Conservation (phyloP, 2,888 invertebrate species). For the Pseudococcus jackbeardsleyi region DNA sequence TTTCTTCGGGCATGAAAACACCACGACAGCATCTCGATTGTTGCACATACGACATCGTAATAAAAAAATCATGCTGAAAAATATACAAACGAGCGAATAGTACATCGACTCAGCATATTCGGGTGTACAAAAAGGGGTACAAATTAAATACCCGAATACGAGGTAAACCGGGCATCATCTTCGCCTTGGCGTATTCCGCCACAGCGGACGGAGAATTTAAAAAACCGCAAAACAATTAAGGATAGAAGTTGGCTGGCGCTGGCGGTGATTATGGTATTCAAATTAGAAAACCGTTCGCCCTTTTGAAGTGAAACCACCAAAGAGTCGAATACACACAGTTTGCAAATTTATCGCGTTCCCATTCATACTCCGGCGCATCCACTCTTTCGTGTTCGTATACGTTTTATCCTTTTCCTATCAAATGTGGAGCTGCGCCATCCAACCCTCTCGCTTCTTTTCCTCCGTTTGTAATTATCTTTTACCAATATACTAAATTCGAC, state of each 20-base stretch:
- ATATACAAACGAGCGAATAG: no score
- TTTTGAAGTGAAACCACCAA: slow-evolving; percentile 37
- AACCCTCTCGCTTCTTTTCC: neutral
- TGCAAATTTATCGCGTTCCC: slow-evolving; percentile 28
- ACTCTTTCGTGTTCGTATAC: slow-evolving; percentile 13
- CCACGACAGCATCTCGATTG: no score
- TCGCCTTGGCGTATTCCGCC: no score
- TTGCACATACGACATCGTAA: no score
- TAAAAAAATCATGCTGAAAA: no score
- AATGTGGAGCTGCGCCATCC: neutral
- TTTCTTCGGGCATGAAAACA: no score
- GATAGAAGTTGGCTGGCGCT: neutral
- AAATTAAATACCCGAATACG: neutral
- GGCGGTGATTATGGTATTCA: slow-evolving; percentile 25
- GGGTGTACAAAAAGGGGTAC: no score
- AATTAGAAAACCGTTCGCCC: slow-evolving; percentile 30
- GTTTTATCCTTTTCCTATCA: slow-evolving; percentile 4
- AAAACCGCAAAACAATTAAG: no score
- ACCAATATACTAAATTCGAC: slow-evolving; percentile 10
- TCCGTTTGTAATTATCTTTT: slow-evolving; percentile 10
- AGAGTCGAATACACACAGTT: slow-evolving; percentile 22
- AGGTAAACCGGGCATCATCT: no score
- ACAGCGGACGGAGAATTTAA: no score
- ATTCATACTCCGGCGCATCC: neutral
- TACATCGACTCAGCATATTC: no score